These are phyloP conservation scores for Perdix hodgsoniae DNA, from an alignment of 2,797 vertebrate species.

Conservation along the genomic window DNA sequence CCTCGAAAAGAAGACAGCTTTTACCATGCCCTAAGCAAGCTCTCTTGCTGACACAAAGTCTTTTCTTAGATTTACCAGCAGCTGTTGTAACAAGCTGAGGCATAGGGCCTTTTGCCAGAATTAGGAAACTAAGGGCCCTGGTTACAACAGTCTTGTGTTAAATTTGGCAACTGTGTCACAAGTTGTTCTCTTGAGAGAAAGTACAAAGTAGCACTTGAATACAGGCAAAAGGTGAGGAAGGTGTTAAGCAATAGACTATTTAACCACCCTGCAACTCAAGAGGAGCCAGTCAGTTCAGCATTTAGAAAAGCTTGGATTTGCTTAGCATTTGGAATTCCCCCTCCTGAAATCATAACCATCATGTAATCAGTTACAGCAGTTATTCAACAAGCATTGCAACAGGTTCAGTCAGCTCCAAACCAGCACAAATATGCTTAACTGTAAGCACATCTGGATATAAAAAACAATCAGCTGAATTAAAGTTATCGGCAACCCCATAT, in stretches of 20 bases:
- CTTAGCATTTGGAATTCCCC: not conserved
- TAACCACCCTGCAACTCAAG: not conserved
- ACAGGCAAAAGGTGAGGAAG: slow-evolving; percentile 18
- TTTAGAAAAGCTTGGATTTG: not conserved
- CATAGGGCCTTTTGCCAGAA: not conserved
- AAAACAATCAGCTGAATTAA: not conserved
- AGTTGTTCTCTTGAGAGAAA: not conserved
- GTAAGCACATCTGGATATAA: not conserved
- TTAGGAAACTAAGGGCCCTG: not conserved
- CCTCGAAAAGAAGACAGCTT: not conserved
- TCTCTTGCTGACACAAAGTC: not conserved
- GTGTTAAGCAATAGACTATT: not conserved
- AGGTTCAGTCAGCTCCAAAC: not conserved
- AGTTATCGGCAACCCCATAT: not conserved
- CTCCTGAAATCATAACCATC: not conserved
- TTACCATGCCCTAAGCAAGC: not conserved
- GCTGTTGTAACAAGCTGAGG: not conserved
- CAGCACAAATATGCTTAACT: not conserved
- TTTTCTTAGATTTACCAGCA: not conserved
- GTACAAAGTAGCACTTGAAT: not conserved
- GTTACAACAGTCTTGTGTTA: not conserved
- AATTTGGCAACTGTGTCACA: not conserved
- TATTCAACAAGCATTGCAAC: not conserved
- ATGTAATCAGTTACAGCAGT: not conserved
- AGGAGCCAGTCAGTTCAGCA: not conserved